Percentiles rank a stretch among this genome's conserved stretches.
Evolutionary conservation across 2,888 invertebrate species (phyloP).

Genomic region (Electrophaes corylata): DNA sequence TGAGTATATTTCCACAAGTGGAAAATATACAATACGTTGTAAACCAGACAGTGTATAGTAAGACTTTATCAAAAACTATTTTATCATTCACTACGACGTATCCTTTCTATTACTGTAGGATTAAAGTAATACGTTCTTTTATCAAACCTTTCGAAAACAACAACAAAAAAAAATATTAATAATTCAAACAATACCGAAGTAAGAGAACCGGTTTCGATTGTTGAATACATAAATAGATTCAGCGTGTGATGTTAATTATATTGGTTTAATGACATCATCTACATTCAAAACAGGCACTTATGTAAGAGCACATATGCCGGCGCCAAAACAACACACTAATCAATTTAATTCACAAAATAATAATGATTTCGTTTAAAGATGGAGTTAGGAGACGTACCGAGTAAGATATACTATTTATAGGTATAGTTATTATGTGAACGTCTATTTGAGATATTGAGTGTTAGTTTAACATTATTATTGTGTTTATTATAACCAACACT

Average conservation of each 20-base stretch:
- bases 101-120: conserved; percentile 5
- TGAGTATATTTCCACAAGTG: conserved; percentile 20
- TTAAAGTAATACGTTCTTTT: background rate
- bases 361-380: conserved; percentile 46
- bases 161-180: conserved; percentile 42
- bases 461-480: no score
- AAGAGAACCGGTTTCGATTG: conserved; percentile 53
- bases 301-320: conserved; percentile 24
- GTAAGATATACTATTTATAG: no score
- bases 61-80: conserved; percentile 4
- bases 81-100: conserved; percentile 12
- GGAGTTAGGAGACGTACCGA: conserved; percentile 38
- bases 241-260: conserved; percentile 32
- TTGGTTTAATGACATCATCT: conserved; percentile 59
- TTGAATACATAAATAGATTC: conserved; percentile 49
- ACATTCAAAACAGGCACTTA: conserved; percentile 43
- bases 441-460: background rate
- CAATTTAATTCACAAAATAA: conserved; percentile 34
- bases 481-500: no score
- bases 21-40: conserved; percentile 10
- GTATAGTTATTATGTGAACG: no score
- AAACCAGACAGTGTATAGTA: background rate
- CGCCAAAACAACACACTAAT: conserved; percentile 41
- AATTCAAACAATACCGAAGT: conserved; percentile 46
- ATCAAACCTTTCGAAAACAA: conserved; percentile 34